A percentile compares a stretch with the other conserved stretches of the same genome.
Conservation (phyloP, 64 coral and sea anemone genomes). For the Cladopsammia gracilis region DNA sequence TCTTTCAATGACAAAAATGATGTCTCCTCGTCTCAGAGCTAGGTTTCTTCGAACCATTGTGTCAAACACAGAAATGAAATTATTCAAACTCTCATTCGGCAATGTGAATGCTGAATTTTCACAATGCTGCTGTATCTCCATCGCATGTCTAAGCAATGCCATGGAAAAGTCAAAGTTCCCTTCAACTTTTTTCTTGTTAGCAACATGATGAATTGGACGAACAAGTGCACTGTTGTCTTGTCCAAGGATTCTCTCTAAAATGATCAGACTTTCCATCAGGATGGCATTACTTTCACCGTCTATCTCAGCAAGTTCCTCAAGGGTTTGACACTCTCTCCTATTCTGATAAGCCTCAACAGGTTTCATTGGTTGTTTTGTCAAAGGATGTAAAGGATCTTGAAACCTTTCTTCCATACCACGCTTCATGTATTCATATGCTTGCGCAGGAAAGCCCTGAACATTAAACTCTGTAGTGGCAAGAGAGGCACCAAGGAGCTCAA, state of each 20-base stretch:
- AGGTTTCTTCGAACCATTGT: background rate
- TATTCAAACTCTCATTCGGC: too few relatives aligned
- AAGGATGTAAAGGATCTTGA: background rate
- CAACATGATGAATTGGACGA: slow-evolving; percentile 6
- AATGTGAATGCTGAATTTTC: too few relatives aligned
- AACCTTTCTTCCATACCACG: slow-evolving; percentile 26
- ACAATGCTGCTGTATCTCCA: too few relatives aligned
- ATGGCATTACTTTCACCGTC: slow-evolving; percentile 9
- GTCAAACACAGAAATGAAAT: too few relatives aligned
- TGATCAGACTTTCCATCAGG: slow-evolving; percentile 33
- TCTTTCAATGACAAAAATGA: too few relatives aligned
- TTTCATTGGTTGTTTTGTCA: slow-evolving; percentile 2
- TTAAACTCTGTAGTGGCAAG: background rate
- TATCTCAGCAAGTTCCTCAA: slow-evolving; percentile 32
- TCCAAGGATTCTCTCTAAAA: slow-evolving; percentile 66
- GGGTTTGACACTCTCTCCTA: slow-evolving; percentile 39
- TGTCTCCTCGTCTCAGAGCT: too few relatives aligned
- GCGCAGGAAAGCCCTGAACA: background rate
- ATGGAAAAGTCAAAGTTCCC: slow-evolving; percentile 28
- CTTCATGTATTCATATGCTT: slow-evolving; percentile 14
- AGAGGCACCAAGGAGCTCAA: slow-evolving; percentile 58
- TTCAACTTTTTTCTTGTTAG: slow-evolving; percentile 18
- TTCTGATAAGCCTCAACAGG: slow-evolving; percentile 29
- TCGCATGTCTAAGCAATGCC: background rate
- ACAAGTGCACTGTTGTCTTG: background rate